Evolutionary conservation across 2,797 vertebrate genomes (phyloP), one percentile per base, ranked within the genome.

Genomic region (Hemibagrus guttatus): DNA sequence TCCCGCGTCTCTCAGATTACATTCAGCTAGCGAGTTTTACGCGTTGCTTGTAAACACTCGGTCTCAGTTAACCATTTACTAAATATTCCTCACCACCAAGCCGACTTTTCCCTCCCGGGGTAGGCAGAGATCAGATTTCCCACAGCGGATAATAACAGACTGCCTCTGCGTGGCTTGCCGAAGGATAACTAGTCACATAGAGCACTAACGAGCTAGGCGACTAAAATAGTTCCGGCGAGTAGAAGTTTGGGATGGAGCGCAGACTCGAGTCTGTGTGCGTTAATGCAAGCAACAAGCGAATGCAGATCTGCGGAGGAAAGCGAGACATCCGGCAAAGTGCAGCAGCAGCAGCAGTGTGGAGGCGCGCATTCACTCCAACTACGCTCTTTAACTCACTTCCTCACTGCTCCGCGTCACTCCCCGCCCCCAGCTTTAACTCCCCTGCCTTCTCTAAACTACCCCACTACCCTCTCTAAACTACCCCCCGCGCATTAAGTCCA

Each of bases 331-430:
- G n/a, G 75, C 5, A 78, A 68, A 78, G 39, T 56, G 74, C 61
- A 79, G 61, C 58, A 64, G 52, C 46, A 39, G 35, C 35, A 1
- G 83, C 84, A 31, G 80, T 21, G 63, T 79, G 52, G 58, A 79
- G 49, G 61, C 42, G 84, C 74, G 59, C 63, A 5, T 52, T 82
- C 61, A 72, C 75, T 66, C 74, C 78, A 87, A 69, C 46, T 86
- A 28, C 69, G 66, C 84, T 58, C 59, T 76, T 63, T 46, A n/a
- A 71, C 61, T 83, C 87, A 91, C 89, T 91, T 90, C 87, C 86
- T 87, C 81, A 75, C 76, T 85, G 82, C 75, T 78, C 64, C 56
- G 81, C 56, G 58, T 68, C 54, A 58, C 42, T 84, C 68, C 87
- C 88, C 89, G 12, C 56, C 58, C 56, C 23, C 35, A 13, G 19